Conservation (phyloP, 37 sponge, comb jelly and placozoan species). For the Sycon ciliatum region DNA sequence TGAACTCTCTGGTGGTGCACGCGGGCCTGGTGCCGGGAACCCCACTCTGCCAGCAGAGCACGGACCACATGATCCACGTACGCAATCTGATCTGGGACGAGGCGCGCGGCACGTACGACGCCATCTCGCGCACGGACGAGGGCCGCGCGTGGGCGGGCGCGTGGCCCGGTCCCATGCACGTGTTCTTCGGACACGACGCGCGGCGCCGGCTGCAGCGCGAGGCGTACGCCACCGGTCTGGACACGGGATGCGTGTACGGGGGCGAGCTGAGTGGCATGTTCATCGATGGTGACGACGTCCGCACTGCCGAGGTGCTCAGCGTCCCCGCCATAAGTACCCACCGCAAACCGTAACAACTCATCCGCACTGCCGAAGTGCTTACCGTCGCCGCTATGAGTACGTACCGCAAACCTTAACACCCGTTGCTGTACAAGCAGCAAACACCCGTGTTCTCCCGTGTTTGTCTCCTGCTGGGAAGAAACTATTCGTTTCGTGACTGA, state of each 20-base stretch:
- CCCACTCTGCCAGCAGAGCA: constrained; percentile 33
- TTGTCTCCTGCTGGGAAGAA: no score
- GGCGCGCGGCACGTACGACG: neutral
- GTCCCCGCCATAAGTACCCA: no score
- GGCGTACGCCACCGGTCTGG: constrained; percentile 61
- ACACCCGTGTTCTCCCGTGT: no score
- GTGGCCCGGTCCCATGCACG: constrained; percentile 69
- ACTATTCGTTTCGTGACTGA: no score
- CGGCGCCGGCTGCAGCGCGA: constrained; percentile 33
- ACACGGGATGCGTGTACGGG: constrained; percentile 78
- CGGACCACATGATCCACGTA: constrained; percentile 36
- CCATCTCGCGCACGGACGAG: neutral
- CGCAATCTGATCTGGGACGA: constrained; percentile 33
- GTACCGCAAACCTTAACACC: no score
- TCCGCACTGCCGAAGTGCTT: no score
- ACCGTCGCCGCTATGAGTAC: no score
- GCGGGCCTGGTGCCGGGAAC: constrained; percentile 64
- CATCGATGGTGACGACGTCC: no score
- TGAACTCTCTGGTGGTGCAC: constrained; percentile 47
- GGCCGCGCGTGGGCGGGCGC: constrained; percentile 44
- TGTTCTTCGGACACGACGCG: constrained; percentile 83
- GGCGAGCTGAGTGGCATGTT: constrained; percentile 56
- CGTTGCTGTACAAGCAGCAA: no score
- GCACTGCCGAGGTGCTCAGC: no score
- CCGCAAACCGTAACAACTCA: no score